These are phyloP conservation scores for Eristalinus aeneus DNA, from an alignment of 2,888 invertebrate genomes.

Conservation along the genomic window DNA sequence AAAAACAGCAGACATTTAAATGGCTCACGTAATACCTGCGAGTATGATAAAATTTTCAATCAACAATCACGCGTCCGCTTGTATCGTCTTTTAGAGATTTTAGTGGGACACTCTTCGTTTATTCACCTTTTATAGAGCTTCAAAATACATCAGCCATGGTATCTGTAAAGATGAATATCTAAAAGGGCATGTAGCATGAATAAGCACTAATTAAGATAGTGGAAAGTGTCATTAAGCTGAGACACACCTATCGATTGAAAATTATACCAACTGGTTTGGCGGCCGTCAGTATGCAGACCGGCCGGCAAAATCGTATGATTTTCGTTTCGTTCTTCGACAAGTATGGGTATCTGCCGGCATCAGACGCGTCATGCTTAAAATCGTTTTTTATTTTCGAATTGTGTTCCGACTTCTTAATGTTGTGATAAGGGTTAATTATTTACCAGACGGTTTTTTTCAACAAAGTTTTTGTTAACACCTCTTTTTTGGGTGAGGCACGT, in stretches of 20 bases:
- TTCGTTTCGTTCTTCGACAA: neutral
- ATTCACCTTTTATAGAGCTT: conserved; percentile 10
- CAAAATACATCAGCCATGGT: neutral
- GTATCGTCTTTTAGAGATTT: neutral
- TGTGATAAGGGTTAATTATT: neutral
- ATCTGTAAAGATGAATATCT: neutral
- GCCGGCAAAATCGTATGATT: conserved; percentile 21
- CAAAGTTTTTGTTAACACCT: neutral
- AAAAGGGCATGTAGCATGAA: neutral
- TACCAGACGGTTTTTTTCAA: neutral
- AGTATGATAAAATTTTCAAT: neutral
- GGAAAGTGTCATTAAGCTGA: conserved; percentile 18
- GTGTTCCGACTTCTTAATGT: too few relatives aligned
- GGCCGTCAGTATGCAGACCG: neutral
- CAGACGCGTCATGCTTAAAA: conserved; percentile 9
- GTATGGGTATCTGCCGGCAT: neutral
- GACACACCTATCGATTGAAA: conserved; percentile 12
- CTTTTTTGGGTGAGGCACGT: neutral
- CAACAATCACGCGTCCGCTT: neutral
- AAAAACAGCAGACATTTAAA: neutral
- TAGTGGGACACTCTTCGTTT: conserved; percentile 19
- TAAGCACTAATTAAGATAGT: neutral
- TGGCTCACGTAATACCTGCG: neutral
- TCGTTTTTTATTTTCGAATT: neutral
- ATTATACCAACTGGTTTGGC: conserved; percentile 7